phyloP scores from a whole-genome alignment of 2,797 vertebrate genomes.

The Liparis tanakae region DNA sequence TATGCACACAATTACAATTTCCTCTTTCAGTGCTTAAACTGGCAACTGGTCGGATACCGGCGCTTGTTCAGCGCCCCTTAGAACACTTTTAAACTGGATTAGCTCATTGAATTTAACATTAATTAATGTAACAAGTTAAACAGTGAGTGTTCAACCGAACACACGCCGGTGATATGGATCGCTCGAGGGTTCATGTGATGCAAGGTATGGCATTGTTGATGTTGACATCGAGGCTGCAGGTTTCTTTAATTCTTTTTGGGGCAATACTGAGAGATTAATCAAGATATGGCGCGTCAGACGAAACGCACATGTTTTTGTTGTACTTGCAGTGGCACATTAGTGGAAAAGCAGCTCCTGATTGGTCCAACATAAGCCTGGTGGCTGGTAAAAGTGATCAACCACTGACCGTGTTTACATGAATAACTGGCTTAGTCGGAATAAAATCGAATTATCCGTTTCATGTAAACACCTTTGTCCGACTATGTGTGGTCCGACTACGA shows the following conservation, averaged over 20 bases:
- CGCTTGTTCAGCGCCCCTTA: too few species aligned
- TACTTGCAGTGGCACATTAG: not conserved
- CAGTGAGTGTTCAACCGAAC: not conserved
- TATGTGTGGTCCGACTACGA: too few species aligned
- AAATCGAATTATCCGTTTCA: too few species aligned
- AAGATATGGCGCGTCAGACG: not conserved
- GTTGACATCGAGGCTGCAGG: not conserved
- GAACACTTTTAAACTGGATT: too few species aligned
- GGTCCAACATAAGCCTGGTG: not conserved
- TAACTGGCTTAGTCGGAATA: too few species aligned
- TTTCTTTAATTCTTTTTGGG: not conserved
- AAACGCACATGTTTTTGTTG: not conserved
- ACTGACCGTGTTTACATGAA: not conserved
- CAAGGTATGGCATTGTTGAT: not conserved
- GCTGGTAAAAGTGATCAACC: not conserved
- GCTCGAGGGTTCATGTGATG: not conserved
- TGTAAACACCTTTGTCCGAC: too few species aligned
- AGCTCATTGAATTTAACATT: not conserved
- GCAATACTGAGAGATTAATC: too few species aligned
- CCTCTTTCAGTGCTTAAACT: too few species aligned
- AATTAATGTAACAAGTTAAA: not conserved
- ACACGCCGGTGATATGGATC: not conserved
- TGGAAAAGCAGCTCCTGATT: not conserved
- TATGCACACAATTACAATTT: too few species aligned
- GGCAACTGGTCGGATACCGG: too few species aligned